Percentiles rank a stretch among this genome's conserved stretches.
Evolutionary conservation across 2,888 invertebrate species (phyloP).

Genomic region (Pristionchus japonicus): DNA sequence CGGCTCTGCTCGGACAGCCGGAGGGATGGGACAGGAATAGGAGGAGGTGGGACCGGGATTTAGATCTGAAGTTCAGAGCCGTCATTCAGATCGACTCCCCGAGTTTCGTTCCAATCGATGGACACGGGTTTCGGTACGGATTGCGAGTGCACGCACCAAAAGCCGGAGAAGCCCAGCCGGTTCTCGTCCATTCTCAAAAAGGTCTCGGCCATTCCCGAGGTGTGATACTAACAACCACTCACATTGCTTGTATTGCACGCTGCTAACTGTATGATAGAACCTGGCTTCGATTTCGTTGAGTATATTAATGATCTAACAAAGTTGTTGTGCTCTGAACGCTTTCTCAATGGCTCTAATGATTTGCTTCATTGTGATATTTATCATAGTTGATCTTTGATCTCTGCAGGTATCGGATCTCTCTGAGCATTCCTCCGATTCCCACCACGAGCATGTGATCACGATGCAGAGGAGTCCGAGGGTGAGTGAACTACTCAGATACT

Average conservation of each 20-base stretch:
- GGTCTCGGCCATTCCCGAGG: constrained; percentile 61
- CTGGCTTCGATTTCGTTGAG: too few relatives aligned
- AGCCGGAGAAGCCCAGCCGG: neutral
- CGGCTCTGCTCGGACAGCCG: neutral
- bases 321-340: too few relatives aligned
- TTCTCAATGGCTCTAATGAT: neutral
- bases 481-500: neutral
- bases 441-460: constrained; percentile 59
- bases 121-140: neutral
- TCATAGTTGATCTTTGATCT: neutral
- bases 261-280: too few relatives aligned
- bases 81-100: constrained; percentile 55
- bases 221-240: neutral
- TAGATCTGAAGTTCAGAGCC: neutral
- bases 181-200: constrained; percentile 42
- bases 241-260: neutral
- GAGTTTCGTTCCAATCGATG: constrained; percentile 58
- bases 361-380: neutral
- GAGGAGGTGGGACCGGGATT: neutral
- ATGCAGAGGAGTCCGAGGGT: neutral
- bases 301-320: neutral
- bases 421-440: constrained; percentile 62
- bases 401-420: constrained; percentile 59
- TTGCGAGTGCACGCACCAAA: neutral
- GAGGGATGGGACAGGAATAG: constrained; percentile 14